Conservation (phyloP, 2,888 invertebrate genomes). For the Lordiphosa fenestrarum region DNA sequence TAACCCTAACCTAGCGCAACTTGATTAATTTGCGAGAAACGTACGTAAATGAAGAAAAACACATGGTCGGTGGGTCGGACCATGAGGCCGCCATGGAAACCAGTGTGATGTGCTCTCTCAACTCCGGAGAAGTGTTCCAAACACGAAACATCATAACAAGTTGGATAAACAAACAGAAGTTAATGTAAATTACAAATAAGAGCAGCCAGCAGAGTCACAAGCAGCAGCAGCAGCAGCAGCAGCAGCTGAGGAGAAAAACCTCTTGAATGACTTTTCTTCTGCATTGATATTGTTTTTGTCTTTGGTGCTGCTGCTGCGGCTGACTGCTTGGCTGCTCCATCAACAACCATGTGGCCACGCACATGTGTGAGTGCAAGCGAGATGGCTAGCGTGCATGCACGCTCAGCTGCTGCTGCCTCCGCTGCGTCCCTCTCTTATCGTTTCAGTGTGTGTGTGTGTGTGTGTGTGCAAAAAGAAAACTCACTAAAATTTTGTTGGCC, state of each 20-base stretch:
- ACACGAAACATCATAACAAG: neutral
- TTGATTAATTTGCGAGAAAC: slow-evolving; percentile 5
- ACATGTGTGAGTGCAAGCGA: slow-evolving; percentile 32
- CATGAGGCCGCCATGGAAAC: neutral
- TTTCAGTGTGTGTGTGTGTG: slow-evolving; percentile 7
- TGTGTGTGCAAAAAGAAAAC: slow-evolving; percentile 21
- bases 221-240: too few species aligned
- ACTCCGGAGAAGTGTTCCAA: too few species aligned
- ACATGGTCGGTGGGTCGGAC: neutral
- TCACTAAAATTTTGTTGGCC: slow-evolving; percentile 5
- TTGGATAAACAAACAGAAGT: slow-evolving; percentile 1
- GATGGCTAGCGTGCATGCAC: slow-evolving; percentile 28
- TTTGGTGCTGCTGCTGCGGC: slow-evolving; percentile 7
- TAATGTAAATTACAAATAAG: neutral
- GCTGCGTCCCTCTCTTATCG: neutral
- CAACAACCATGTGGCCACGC: slow-evolving; percentile 46
- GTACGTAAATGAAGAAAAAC: slow-evolving; percentile 11
- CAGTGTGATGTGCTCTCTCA: too few species aligned
- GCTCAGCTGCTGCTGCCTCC: slow-evolving; percentile 39
- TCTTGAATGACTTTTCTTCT: slow-evolving; percentile 17
- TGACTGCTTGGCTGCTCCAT: slow-evolving; percentile 9
- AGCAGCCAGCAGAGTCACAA: too few species aligned
- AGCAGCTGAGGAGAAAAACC: slow-evolving; percentile 45
- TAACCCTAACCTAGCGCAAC: slow-evolving; percentile 69
- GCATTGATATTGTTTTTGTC: slow-evolving; percentile 6